These are phyloP conservation scores for Thalpophila matura DNA, from an alignment of 2,888 invertebrate genomes.

Conservation along the genomic window DNA sequence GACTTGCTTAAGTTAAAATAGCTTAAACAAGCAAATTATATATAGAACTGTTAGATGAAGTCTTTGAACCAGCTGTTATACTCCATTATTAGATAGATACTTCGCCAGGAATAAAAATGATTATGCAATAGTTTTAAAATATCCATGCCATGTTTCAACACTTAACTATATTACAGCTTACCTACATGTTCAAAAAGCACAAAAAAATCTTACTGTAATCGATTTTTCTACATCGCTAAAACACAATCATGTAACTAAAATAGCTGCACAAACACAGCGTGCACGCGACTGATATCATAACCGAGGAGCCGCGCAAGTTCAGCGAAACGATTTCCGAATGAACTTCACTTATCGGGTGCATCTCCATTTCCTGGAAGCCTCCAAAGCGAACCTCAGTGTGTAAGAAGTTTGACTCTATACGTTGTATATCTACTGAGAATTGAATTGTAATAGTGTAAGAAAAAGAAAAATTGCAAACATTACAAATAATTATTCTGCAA, in stretches of 20 bases:
- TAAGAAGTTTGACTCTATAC: constrained; percentile 1
- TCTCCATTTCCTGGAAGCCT: constrained; percentile 41
- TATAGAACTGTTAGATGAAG: neutral
- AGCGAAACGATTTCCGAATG: constrained; percentile 41
- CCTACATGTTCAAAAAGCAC: neutral
- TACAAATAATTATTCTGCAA: too few relatives aligned
- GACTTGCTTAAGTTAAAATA: neutral
- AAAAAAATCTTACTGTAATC: constrained; percentile 2
- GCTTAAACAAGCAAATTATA: neutral
- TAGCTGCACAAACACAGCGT: constrained; percentile 29
- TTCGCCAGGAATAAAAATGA: too few relatives aligned
- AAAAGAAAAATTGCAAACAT: too few relatives aligned
- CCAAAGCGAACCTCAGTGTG: neutral
- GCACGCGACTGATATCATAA: constrained; percentile 46
- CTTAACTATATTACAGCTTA: too few relatives aligned
- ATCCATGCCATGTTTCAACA: neutral
- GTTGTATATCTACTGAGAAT: neutral
- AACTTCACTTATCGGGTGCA: constrained; percentile 39
- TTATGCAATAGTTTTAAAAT: neutral
- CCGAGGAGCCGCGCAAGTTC: constrained; percentile 21
- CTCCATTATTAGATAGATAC: too few relatives aligned
- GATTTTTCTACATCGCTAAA: constrained; percentile 15
- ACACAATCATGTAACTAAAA: constrained; percentile 2
- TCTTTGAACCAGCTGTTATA: too few relatives aligned
- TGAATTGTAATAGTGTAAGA: neutral